phyloP scores from a whole-genome alignment of 2,888 invertebrate genomes.

The Chesias legatella region DNA sequence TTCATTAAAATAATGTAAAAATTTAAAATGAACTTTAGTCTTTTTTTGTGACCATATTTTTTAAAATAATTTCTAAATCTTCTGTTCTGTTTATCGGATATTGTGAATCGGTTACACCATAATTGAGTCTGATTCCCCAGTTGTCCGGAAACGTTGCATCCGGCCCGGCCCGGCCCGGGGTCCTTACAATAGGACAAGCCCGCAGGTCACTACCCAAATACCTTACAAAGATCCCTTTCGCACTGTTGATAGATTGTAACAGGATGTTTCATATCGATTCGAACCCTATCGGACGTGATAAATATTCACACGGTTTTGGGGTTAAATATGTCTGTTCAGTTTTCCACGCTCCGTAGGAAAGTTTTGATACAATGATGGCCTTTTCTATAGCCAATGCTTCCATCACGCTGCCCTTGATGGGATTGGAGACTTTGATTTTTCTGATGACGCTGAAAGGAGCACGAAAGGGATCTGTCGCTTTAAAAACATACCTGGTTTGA shows the following conservation, averaged over 20 bases:
- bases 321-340: conserved; percentile 13
- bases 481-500: no score
- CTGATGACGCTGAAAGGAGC: no score
- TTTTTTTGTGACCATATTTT: background rate
- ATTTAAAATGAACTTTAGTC: background rate
- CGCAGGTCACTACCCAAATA: conserved; percentile 57
- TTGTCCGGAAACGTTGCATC: conserved; percentile 53
- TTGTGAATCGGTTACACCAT: conserved; percentile 23
- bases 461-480: no score
- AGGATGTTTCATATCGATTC: conserved; percentile 61
- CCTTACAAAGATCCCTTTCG: conserved; percentile 51
- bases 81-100: conserved; percentile 1
- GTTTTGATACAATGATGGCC: no score
- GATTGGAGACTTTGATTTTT: no score
- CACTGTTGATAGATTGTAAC: conserved; percentile 57
- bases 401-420: no score
- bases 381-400: no score
- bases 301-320: conserved; percentile 26
- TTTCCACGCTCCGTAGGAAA: background rate
- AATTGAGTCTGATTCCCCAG: conserved; percentile 39
- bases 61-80: no score
- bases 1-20: no score
- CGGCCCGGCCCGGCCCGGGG: conserved; percentile 45
- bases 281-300: conserved; percentile 42
- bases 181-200: conserved; percentile 52